Evolutionary conservation across 1,140 invertebrate genomes (phyloP), one percentile per base, ranked within the genome.

Genomic region (Ectropis grisescens): DNA sequence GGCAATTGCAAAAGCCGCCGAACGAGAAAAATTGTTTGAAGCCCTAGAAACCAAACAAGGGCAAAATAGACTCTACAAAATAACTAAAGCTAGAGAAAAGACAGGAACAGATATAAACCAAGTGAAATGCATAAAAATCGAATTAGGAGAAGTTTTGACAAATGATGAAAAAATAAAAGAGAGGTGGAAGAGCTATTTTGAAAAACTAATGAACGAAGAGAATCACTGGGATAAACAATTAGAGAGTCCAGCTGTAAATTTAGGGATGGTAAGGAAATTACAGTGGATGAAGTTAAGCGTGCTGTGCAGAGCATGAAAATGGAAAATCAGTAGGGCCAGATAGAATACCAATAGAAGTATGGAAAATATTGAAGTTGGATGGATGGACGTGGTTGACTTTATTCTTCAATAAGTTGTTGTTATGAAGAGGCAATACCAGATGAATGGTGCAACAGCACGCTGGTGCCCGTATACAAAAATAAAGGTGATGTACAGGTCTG

Each of bases 381-480:
- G 50, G 38, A 29, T 45, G 22, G 11, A 30, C 25, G 34, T 49
- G 42, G 39, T 24, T 54, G 15, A 25, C 41, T 33, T 41, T 54
- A 29, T 48, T 48, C 28, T 48, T 48, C 30, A 37, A 35, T 40
- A 53, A 53, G 16, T 34, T 53, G 50, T 37, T 48, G 19, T n/a
- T 45, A 45, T 4, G 50, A 48, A 26, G 38, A 36, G 12, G 14
- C 30, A n/a, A 47, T 47, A 8, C 41, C 49, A 8, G 37, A 52
- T 6, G 43, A 44, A 41, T 52, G 40, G 40, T 36, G 16, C 8
- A n/a, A 28, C 13, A 46, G 47, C 25, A 7, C 7, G 0, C 11
- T 50, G 16, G 47, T 42, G 11, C 44, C 41, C 8, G 41, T 55
- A 10, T 51, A 37, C 10, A 48, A 41, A 33, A 42, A 47, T 14